Evolutionary conservation across 2,888 invertebrate genomes (phyloP).

Genomic region (Drosophila subquinaria): DNA sequence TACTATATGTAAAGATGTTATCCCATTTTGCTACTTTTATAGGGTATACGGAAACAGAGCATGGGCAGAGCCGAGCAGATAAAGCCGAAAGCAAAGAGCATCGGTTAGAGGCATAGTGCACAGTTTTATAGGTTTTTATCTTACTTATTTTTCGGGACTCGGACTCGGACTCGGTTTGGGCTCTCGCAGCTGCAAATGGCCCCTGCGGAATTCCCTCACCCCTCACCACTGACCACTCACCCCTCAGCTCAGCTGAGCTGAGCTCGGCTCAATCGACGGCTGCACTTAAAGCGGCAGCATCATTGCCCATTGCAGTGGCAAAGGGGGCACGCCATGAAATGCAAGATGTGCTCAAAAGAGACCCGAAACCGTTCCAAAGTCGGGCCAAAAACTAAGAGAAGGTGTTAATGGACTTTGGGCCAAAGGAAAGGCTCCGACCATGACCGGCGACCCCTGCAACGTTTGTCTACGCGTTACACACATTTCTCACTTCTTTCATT

Average conservation of each 20-base stretch:
- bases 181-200: conserved; percentile 41
- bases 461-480: conserved; percentile 39
- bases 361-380: conserved; percentile 24
- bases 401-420: conserved; percentile 75
- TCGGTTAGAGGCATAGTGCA: conserved; percentile 47
- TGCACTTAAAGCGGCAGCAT: conserved; percentile 51
- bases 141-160: conserved; percentile 12
- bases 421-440: conserved; percentile 61
- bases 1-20: not conserved
- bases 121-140: conserved; percentile 29
- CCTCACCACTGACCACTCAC: not conserved
- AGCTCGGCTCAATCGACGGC: conserved; percentile 13
- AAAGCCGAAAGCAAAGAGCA: conserved; percentile 30
- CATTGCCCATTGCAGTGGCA: conserved; percentile 32
- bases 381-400: conserved; percentile 41
- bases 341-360: conserved; percentile 29
- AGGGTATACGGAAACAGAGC: conserved; percentile 34
- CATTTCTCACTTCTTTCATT: conserved; percentile 51
- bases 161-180: not conserved
- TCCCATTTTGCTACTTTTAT: not conserved
- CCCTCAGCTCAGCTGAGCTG: not conserved
- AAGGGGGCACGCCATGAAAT: conserved; percentile 21
- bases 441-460: conserved; percentile 41
- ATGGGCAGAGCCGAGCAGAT: conserved; percentile 17
- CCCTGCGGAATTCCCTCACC: conserved; percentile 1